Evolutionary conservation across 1,140 invertebrate genomes (phyloP), one percentile per base, ranked within the genome.

Genomic region (Potamilus streckersoni): DNA sequence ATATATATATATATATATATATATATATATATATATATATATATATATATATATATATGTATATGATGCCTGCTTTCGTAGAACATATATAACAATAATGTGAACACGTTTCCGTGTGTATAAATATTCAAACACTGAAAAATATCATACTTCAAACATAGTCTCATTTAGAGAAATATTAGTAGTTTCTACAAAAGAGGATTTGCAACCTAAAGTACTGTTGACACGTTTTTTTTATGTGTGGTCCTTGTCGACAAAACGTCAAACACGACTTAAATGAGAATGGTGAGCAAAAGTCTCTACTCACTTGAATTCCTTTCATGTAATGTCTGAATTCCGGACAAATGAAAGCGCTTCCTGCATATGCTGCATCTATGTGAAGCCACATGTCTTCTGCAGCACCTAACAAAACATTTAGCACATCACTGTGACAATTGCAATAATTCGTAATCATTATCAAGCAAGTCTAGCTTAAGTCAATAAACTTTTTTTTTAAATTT

Each of bases 301-400:
- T 23, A 17, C 27, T 31, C 4, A 91, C 89, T 76, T 97, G 94
- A 20, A 98, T 93, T 20, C 96, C 96, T 77, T 93, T 92, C 79
- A 98, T 89, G 94, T 95, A 97, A 78, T 93, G 91, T 61, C 96
- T 93, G 89, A 93, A 96, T 89, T 98, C 96, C 0, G 96, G 96
- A 88, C 96, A 98, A 20, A 98, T 93, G 85, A 98, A 98, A 4
- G 96, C 95, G 80, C 95, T 96, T 15, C 96, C 84, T 2, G 87
- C 85, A 77, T 85, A 88, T 2, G 96, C 96, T 0, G 96, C 96
- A 83, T 98, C 97, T 14, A 97, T 93, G 84, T 98, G 96, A 15
- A 98, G 91, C 96, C 96, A 98, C 16, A 97, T 90, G 6, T 93
- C 92, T 86, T 96, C 94, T 73, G 81, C 73, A 69, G 80, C 63